A percentile compares a stretch with the other conserved stretches of the same genome.
Conservation (phyloP, 1,140 invertebrate species). For the Amyelois transitella region DNA sequence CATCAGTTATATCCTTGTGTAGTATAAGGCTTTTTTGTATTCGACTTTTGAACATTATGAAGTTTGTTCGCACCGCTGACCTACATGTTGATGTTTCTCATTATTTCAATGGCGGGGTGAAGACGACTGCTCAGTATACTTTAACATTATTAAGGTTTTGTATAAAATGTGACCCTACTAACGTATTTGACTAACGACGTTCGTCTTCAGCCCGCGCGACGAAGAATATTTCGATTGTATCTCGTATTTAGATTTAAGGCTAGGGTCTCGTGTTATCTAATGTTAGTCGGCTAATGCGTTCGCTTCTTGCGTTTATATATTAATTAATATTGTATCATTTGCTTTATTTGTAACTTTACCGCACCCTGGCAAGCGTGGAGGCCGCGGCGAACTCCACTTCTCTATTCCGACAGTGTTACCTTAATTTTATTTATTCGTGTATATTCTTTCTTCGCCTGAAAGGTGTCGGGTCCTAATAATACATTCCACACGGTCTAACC, state of each 20-base stretch:
- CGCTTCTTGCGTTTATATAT: conserved; percentile 50
- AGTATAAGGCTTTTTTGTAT: conserved; percentile 32
- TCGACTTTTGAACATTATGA: conserved; percentile 26
- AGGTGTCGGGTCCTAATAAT: conserved; percentile 67
- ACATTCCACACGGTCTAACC: conserved; percentile 71
- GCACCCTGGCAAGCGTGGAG: neutral
- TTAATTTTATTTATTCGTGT: conserved; percentile 43
- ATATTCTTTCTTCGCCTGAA: conserved; percentile 57
- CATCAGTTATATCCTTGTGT: conserved; percentile 15
- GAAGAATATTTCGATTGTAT: conserved; percentile 34
- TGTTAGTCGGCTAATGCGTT: conserved; percentile 62
- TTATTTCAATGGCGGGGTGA: conserved; percentile 11
- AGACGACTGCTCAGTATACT: conserved; percentile 3
- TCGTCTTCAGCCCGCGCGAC: conserved; percentile 9
- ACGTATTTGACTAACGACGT: conserved; percentile 1
- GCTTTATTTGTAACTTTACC: conserved; percentile 16
- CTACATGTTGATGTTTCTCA: conserved; percentile 28
- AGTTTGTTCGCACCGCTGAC: conserved; percentile 31
- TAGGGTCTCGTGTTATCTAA: conserved; percentile 67
- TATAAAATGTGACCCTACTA: neutral
- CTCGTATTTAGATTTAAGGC: conserved; percentile 58
- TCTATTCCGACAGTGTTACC: conserved; percentile 20
- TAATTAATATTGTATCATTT: conserved; percentile 37
- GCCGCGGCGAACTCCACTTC: conserved; percentile 2
- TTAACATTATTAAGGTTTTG: neutral